Percentiles rank a stretch among this genome's conserved stretches.
These are phyloP conservation scores for Saguinus imperator DNA, from an alignment of 2,113 vertebrate species.

Conservation along the genomic window DNA sequence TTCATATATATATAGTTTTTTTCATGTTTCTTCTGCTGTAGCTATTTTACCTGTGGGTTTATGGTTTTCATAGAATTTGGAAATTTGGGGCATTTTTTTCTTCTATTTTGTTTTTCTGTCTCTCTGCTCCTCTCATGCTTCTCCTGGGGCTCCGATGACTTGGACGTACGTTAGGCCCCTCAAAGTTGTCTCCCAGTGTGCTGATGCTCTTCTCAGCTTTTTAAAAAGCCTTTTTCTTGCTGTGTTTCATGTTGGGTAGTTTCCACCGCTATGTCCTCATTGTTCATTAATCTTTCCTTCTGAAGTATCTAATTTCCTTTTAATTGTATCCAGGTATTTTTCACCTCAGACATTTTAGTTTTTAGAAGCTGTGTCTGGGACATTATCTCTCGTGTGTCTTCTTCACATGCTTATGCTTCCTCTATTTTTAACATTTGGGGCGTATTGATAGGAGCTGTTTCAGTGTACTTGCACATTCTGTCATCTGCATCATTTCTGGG, in stretches of 20 bases:
- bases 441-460: background rate
- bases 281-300: background rate
- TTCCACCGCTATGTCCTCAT: background rate
- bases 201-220: background rate
- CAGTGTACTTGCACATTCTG: background rate
- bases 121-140: background rate
- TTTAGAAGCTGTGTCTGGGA: constrained; percentile 25
- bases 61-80: constrained; percentile 27
- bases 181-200: background rate
- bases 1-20: background rate
- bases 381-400: background rate
- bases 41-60: background rate
- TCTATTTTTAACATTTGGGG: background rate
- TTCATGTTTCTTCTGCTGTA: background rate
- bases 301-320: background rate
- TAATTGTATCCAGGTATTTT: background rate
- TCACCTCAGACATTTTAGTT: background rate
- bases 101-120: background rate
- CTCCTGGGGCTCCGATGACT: background rate
- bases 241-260: background rate
- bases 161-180: background rate
- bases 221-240: background rate
- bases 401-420: background rate
- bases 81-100: background rate
- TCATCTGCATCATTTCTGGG: background rate